These are phyloP conservation scores for Eremophila alpestris DNA, from an alignment of 2,797 vertebrate species.

Conservation along the genomic window DNA sequence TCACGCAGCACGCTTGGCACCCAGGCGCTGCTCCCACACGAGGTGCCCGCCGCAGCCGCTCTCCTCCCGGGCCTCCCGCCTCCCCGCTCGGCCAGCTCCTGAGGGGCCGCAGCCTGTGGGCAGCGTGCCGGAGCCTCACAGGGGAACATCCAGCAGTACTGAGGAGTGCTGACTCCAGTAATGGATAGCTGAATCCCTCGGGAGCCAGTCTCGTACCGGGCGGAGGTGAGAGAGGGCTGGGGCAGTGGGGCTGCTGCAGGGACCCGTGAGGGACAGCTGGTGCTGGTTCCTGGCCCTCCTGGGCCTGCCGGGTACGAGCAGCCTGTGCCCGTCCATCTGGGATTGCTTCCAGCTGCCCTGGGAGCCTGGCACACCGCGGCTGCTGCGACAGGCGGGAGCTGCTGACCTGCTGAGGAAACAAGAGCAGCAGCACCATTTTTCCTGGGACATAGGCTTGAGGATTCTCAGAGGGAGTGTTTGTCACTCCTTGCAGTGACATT, in stretches of 20 bases:
- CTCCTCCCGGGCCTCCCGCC: rapidly evolving
- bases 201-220: neutral
- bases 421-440: neutral
- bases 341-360: neutral
- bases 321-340: too few relatives aligned
- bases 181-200: neutral
- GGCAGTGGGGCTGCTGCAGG: neutral
- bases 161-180: rapidly evolving
- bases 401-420: neutral
- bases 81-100: rapidly evolving
- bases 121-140: rapidly evolving
- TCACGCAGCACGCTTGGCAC: rapidly evolving
- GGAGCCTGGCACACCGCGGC: neutral
- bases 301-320: rapidly evolving
- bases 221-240: neutral
- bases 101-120: neutral
- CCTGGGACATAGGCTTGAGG: neutral
- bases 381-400: neutral
- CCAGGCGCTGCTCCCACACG: rapidly evolving
- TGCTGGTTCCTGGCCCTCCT: rapidly evolving
- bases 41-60: rapidly evolving
- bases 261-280: neutral
- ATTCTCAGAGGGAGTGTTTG: neutral
- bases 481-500: neutral
- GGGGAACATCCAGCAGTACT: neutral